Percentiles rank a stretch among this genome's conserved stretches.
Conservation (phyloP, 2,113 vertebrate genomes). For the Pollachius pollachius region DNA sequence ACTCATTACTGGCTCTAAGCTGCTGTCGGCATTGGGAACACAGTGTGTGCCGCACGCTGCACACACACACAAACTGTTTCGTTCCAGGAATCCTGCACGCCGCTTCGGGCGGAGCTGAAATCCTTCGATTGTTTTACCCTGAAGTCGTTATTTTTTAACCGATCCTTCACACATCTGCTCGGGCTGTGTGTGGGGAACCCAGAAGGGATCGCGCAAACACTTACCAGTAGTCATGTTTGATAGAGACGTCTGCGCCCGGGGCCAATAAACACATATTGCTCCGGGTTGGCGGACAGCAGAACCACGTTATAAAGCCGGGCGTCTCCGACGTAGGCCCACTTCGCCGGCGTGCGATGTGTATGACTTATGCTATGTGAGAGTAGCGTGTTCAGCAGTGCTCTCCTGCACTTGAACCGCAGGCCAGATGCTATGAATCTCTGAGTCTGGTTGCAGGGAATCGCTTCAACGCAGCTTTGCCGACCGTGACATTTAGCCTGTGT, state of each 20-base stretch:
- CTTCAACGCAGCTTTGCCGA: not conserved
- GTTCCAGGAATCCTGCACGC: too few species aligned
- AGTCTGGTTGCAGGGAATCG: conserved; percentile 1
- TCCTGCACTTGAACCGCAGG: conserved; percentile 44
- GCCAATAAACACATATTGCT: conserved; percentile 67
- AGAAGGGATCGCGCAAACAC: conserved; percentile 51
- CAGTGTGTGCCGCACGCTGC: too few species aligned
- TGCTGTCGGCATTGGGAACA: not conserved
- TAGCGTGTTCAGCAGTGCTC: conserved; percentile 3
- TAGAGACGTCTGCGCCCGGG: conserved; percentile 46
- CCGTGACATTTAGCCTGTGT: not conserved
- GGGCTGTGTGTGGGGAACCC: conserved; percentile 44
- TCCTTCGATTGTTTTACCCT: not conserved
- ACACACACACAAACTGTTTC: too few species aligned
- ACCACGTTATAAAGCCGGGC: conserved; percentile 16
- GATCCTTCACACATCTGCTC: conserved; percentile 39
- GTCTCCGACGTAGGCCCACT: conserved; percentile 14
- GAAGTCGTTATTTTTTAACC: not conserved
- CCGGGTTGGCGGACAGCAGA: conserved; percentile 13
- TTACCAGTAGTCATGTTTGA: conserved; percentile 52
- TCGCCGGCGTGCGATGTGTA: not conserved
- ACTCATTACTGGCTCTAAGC: conserved; percentile 13
- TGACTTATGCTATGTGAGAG: conserved; percentile 21
- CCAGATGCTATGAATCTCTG: conserved; percentile 25
- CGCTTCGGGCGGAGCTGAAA: too few species aligned